Base-by-base conservation (phyloP, 1,140 invertebrate species). In the Goniozus legneri region DNA sequence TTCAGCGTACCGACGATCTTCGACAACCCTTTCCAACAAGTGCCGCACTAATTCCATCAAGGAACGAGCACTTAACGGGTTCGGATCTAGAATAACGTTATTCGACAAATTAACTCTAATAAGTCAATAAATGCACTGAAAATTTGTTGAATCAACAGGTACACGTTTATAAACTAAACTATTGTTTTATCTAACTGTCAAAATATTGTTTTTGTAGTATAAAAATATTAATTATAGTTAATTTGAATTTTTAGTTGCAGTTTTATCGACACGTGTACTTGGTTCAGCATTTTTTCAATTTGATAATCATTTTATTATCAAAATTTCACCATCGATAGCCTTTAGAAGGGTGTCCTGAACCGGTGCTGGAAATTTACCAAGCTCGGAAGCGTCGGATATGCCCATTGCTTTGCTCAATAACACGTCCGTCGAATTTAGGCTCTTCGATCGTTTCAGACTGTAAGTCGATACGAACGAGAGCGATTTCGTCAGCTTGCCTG, bases 11-110 rank as follows among this genome's bases (percentile, higher is more conserved):
- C 84, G 79, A 19, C 87, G 82, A 30, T 86, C 85, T 64, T 91
- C 87, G 27, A 91, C 82, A 0, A 88, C 84, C 50, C 87, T 82
- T 33, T 84, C 83, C 62, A 92, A 81, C 33, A 93, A 83, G 55
- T 88, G 84, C 14, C 86, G 82, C 8, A 91, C 89, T 14, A 91
- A 74, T 65, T 92, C 88, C 89, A 93, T 92, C 21, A 92, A 76
- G 3, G 82, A 82, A 43, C 88, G 81, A 0, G 87, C 85, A 48
- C 83, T 83, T 16, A 92, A 73, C 42, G 83, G 77, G 69, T 91
- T 91, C 3, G 90, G 89, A 79, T 92, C 88, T 83, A 31, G 8
- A 49, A 38, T n/a, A n/a, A n/a, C n/a, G n/a, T n/a, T n/a, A n/a
- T n/a, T n/a, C n/a, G n/a, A n/a, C n/a, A n/a, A n/a, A n/a, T n/a